Base-by-base conservation (phyloP, 2,113 vertebrate species). In the Psilopsiagon aymara region DNA sequence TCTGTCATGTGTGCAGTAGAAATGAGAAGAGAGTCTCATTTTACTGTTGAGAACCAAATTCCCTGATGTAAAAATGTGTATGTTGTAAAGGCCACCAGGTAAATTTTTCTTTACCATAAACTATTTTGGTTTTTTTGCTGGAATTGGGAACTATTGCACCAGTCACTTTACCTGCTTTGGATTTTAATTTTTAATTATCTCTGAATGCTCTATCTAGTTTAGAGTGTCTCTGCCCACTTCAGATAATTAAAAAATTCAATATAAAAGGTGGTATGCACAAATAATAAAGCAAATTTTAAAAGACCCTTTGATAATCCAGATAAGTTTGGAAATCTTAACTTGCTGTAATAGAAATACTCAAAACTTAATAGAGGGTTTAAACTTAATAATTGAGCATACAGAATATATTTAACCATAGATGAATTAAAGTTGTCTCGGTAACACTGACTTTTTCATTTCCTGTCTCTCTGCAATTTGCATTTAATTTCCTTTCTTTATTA, bases 401-500 rank as follows among this genome's bases (percentile, higher is more conserved):
- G 78, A 62, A 6, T 85, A 14, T 91, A 21, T 90, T 82, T 89
- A 69, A 83, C 39, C 11, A 8, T 51, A 86, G 51, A 16, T 70
- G 28, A 90, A 84, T 80, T 94, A 35, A 92, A 87, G 51, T 90
- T 92, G 78, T 85, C 53, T 75, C 77, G 80, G 33, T 90, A 93
- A 86, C 52, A 33, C 86, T 83, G 78, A 90, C 78, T 82, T 96
- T 89, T 90, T 94, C 11, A 96, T 97, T 96, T 96, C 92, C 92
- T 94, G 88, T 80, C 82, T 77, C 52, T 60, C n/a, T 93, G 81
- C 75, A 93, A 84, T 95, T 97, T 96, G 76, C 85, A 84, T 94
- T 96, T 94, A 81, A 96, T 96, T 96, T 96, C 92, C 88, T 94
- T 95, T 68, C 70, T 57, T 94, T 96, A 94, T 84, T 92, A 77